Base-by-base conservation (phyloP, 1,140 invertebrate genomes). In the Diachasma alloeum region DNA sequence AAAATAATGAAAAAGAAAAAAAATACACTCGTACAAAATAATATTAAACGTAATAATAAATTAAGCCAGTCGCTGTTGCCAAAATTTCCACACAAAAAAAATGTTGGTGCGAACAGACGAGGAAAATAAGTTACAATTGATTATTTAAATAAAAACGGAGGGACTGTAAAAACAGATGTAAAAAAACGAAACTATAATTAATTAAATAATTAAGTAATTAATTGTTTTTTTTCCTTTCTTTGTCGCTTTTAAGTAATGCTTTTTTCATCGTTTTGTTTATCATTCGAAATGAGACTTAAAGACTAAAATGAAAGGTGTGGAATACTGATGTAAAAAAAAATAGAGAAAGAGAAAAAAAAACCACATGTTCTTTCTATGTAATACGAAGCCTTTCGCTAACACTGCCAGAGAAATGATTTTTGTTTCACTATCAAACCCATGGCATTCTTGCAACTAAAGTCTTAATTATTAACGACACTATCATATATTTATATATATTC, bases 241-340 rank as follows among this genome's bases (percentile, higher is more conserved):
- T 81, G 75, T 71, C 67, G 46, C 46, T 69, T 79, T 84, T 85
- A 82, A 83, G 81, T 85, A 83, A 74, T 78, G 13, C 42, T 71
- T 68, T 31, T 31, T 66, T n/a, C n/a, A 4, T 22, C 59, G 31
- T 26, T 24, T 53, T 63, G 37, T 59, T 63, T 42, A 37, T 74
- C 59, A 74, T 63, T 56, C 56, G 69, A 74, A 53, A 72, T 69
- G 53, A 72, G 87, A 82, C 86, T 87, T 87, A 87, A 84, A 75
- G 73, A 77, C 84, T 88, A 87, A 86, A 87, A 83, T 85, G 82
- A 86, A 86, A 84, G 83, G 80, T 83, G 80, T 88, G 82, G 87
- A 89, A 89, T 88, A 89, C 87, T 89, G 87, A 89, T 75, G 79
- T 83, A 87, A 82, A 86, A 85, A 80, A 77, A 81, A 84, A 83